Percentiles rank a stretch among this genome's conserved stretches.
Conservation (phyloP, 2,797 vertebrate species). For the Neopelma chrysocephalum region DNA sequence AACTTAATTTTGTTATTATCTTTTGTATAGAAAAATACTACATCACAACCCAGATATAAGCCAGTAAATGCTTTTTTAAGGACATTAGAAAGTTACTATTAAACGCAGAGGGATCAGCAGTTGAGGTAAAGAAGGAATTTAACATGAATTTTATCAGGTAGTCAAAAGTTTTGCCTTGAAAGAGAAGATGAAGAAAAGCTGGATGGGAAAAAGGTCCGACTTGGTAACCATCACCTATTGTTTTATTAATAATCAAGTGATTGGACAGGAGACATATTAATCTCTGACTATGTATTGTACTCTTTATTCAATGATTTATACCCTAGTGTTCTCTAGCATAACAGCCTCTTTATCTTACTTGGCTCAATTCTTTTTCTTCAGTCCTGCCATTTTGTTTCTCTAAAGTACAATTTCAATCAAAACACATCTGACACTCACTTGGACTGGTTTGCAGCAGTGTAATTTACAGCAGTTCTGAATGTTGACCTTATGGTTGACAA, state of each 20-base stretch:
- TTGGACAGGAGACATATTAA: neutral
- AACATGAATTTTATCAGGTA: neutral
- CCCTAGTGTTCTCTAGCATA: neutral
- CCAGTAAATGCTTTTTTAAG: neutral
- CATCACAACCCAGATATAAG: neutral
- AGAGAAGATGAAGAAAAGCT: neutral
- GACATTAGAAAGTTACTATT: neutral
- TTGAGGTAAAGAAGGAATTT: neutral
- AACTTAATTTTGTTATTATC: neutral
- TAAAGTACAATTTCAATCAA: neutral
- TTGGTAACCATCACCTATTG: neutral
- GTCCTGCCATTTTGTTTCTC: neutral
- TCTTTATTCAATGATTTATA: neutral
- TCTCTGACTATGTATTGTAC: neutral
- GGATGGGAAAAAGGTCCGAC: neutral
- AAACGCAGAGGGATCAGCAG: neutral
- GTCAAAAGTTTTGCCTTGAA: neutral
- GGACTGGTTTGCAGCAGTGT: neutral
- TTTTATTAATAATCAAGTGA: neutral
- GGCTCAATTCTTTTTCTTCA: neutral
- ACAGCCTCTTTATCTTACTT: neutral
- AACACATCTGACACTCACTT: neutral
- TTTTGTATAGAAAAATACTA: neutral
- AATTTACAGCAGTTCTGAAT: constrained; percentile 7
- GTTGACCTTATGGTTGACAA: neutral